Evolutionary conservation across 2,113 vertebrate genomes (phyloP).

Genomic region (Neolamprologus falcicula): DNA sequence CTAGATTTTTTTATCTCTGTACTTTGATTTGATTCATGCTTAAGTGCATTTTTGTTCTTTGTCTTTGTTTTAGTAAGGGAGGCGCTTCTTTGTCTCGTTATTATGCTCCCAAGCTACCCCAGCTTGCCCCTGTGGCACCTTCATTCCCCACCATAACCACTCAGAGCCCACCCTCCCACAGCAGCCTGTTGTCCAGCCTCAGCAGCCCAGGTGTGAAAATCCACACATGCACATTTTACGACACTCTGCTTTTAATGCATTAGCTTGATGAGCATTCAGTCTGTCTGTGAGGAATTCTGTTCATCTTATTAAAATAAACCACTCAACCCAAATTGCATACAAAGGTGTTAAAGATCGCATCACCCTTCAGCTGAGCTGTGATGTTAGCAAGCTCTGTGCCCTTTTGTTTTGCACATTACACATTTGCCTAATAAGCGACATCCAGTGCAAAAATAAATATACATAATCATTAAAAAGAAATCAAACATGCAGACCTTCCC

Average conservation of each 20-base stretch:
- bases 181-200: slow-evolving; percentile 43
- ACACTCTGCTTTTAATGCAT: not conserved
- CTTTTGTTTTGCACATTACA: not conserved
- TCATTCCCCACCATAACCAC: slow-evolving; percentile 31
- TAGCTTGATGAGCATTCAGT: not conserved
- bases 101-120: slow-evolving; percentile 1
- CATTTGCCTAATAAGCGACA: not conserved
- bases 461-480: not conserved
- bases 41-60: not conserved
- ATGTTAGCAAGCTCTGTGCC: not conserved
- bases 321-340: not conserved
- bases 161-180: slow-evolving; percentile 50
- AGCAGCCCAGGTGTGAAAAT: slow-evolving; percentile 58
- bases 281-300: not conserved
- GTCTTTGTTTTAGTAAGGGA: slow-evolving; percentile 2
- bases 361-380: not conserved
- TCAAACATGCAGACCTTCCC: not conserved
- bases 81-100: slow-evolving; percentile 25
- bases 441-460: not conserved
- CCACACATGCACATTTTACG: not conserved
- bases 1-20: not conserved
- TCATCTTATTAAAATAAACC: not conserved
- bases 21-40: not conserved
- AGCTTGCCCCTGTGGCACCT: slow-evolving; percentile 4
- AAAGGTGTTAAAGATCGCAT: not conserved